A percentile compares a stretch with the other conserved stretches of the same genome.
These are phyloP conservation scores for Helleia helle DNA, from an alignment of 2,888 invertebrate genomes.

Conservation along the genomic window DNA sequence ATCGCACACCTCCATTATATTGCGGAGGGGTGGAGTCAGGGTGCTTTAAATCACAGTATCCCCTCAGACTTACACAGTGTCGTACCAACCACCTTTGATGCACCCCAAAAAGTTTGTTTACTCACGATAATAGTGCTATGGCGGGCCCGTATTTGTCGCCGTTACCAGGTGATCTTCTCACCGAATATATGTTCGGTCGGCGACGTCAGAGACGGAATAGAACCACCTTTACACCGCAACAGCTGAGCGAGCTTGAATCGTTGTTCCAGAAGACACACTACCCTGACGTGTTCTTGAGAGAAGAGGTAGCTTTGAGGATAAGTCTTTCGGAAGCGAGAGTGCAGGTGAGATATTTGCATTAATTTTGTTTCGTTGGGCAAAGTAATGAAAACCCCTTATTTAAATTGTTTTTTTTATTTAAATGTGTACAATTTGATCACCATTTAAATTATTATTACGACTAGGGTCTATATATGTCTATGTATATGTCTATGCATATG, in stretches of 20 bases:
- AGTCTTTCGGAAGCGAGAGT: constrained; percentile 94
- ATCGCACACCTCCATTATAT: constrained; percentile 37
- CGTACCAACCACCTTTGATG: constrained; percentile 33
- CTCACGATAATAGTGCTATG: constrained; percentile 75
- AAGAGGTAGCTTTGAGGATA: constrained; percentile 93
- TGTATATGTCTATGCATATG: no score
- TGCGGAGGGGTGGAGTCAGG: constrained; percentile 57
- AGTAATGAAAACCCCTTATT: no score
- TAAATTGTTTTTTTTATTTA: no score
- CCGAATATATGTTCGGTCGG: constrained; percentile 94
- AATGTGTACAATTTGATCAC: no score
- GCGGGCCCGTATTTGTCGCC: constrained; percentile 91
- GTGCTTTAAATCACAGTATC: constrained; percentile 55
- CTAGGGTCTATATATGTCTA: no score
- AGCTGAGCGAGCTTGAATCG: constrained; percentile 91
- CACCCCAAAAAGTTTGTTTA: constrained; percentile 20
- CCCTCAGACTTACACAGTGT: constrained; percentile 55
- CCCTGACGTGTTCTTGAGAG: constrained; percentile 90
- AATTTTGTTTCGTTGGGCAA: no score
- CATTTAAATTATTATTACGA: no score
- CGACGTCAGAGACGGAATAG: constrained; percentile 91
- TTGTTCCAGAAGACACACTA: constrained; percentile 96
- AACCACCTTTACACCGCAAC: constrained; percentile 95
- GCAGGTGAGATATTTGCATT: no score
- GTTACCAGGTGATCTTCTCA: constrained; percentile 88